Conservation (phyloP, 2,113 vertebrate genomes). For the Eubucco bourcierii region DNA sequence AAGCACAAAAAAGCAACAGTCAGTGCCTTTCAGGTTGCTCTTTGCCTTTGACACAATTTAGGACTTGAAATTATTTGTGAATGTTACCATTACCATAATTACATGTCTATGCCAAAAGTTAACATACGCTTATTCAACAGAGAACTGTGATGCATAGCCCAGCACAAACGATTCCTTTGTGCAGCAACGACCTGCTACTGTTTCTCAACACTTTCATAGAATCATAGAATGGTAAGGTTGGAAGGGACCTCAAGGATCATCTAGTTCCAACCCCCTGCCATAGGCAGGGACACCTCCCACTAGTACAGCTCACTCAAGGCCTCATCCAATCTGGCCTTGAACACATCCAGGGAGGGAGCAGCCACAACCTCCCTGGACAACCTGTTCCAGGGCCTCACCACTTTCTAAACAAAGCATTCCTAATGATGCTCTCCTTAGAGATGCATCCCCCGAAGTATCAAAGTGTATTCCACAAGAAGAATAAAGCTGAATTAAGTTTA, state of each 20-base stretch:
- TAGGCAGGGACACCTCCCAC: no score
- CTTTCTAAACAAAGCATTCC: not conserved
- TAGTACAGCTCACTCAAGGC: no score
- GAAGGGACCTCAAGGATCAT: no score
- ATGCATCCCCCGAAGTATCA: not conserved
- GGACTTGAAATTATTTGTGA: not conserved
- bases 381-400: no score
- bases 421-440: not conserved
- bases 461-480: not conserved
- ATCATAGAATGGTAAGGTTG: no score
- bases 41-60: not conserved
- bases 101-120: not conserved
- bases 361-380: no score
- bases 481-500: not conserved
- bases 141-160: accelerated
- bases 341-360: no score
- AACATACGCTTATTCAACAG: not conserved
- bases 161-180: not conserved
- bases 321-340: no score
- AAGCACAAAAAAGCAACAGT: not conserved
- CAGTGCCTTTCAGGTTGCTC: not conserved
- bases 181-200: not conserved
- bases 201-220: not conserved
- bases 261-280: no score
- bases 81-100: not conserved